Evolutionary conservation across 2,888 invertebrate genomes (phyloP).

Genomic region (Stenodera caucasica): DNA sequence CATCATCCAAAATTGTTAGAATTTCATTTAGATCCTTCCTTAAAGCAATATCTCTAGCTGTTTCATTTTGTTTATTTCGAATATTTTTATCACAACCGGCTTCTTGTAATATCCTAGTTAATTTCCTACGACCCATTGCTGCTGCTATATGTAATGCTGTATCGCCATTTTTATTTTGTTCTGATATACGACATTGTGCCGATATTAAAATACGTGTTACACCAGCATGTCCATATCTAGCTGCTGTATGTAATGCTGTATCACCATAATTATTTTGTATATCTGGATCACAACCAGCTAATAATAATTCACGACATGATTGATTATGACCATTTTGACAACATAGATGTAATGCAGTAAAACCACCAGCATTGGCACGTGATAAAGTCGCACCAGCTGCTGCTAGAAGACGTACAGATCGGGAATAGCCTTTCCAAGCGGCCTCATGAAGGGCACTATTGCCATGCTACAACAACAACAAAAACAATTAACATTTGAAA

Average conservation of each 20-base stretch:
- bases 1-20: conserved; percentile 71
- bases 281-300: conserved; percentile 86
- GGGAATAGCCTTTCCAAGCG: conserved; percentile 92
- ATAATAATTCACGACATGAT: conserved; percentile 82
- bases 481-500: too few relatives aligned
- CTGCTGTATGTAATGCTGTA: conserved; percentile 91
- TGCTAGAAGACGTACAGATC: conserved; percentile 75
- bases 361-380: conserved; percentile 80
- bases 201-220: conserved; percentile 92
- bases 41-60: conserved; percentile 84
- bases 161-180: conserved; percentile 95
- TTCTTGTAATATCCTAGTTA: conserved; percentile 87
- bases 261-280: conserved; percentile 94
- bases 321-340: conserved; percentile 98
- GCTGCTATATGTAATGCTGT: conserved; percentile 92
- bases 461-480: conserved; percentile 73
- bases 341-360: conserved; percentile 91
- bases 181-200: conserved; percentile 78
- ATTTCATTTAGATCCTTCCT: conserved; percentile 87
- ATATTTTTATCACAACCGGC: conserved; percentile 74
- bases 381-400: conserved; percentile 66
- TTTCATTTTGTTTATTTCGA: conserved; percentile 86
- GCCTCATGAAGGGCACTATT: conserved; percentile 95
- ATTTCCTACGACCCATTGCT: conserved; percentile 89
- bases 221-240: conserved; percentile 94